Conservation (phyloP, 1,140 invertebrate species). For the Conus betulinus region DNA sequence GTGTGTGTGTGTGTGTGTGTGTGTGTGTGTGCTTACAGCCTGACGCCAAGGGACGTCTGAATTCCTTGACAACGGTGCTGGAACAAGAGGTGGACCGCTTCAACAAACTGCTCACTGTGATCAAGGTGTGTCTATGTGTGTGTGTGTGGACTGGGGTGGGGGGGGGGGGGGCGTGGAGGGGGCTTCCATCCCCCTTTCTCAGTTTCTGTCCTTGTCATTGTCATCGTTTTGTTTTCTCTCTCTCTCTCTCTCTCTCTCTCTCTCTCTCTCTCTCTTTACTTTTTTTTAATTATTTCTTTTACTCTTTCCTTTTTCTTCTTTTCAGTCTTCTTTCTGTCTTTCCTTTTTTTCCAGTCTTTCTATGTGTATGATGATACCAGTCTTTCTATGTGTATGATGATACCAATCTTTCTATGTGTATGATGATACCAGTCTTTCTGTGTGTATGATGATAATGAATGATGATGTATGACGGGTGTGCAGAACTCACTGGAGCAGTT, state of each 20-base stretch:
- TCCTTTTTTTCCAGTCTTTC: too few species aligned
- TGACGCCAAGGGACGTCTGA: constrained; percentile 83
- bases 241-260: too few species aligned
- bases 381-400: too few species aligned
- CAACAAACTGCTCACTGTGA: constrained; percentile 84
- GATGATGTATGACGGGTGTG: constrained; percentile 66
- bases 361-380: not conserved
- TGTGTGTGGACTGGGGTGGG: not conserved
- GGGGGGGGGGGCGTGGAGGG: too few species aligned
- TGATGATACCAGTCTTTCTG: not conserved
- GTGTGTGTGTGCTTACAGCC: constrained; percentile 71
- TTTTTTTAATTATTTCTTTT: too few species aligned
- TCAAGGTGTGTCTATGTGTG: constrained; percentile 55
- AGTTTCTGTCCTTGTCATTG: too few species aligned
- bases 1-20: not conserved
- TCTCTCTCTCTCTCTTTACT: too few species aligned
- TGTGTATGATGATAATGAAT: not conserved
- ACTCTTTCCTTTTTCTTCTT: too few species aligned
- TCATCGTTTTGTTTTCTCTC: too few species aligned
- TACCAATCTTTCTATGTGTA: not conserved
- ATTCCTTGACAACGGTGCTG: constrained; percentile 89
- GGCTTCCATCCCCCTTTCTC: too few species aligned
- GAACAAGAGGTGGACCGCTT: constrained; percentile 91
- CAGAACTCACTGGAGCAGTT: constrained; percentile 84
- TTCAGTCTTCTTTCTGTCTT: too few species aligned